A percentile compares a stretch with the other conserved stretches of the same genome.
Evolutionary conservation across 2,888 invertebrate species (phyloP).

Genomic region (Polyploca ridens): DNA sequence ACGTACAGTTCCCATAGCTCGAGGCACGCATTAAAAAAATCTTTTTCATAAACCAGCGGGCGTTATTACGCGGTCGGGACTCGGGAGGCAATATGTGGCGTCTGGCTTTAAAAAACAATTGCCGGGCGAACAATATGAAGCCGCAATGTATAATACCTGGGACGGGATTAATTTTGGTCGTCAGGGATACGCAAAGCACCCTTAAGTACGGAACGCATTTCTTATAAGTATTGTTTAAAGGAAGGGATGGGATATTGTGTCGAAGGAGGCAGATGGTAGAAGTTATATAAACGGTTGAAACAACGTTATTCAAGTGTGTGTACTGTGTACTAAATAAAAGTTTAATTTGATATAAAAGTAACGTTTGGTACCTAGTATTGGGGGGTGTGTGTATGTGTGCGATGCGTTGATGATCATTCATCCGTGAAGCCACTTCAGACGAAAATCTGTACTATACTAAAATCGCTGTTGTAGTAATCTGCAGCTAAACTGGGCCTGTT

Average conservation of each 20-base stretch:
- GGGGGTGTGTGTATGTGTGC: too few relatives aligned
- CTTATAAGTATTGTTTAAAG: conserved; percentile 4
- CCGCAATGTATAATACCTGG: conserved; percentile 22
- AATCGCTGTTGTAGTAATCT: too few relatives aligned
- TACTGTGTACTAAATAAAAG: too few relatives aligned
- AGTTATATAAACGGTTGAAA: not conserved
- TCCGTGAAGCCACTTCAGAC: too few relatives aligned
- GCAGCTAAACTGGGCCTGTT: too few relatives aligned
- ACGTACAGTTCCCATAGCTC: conserved; percentile 17
- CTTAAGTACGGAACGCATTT: conserved; percentile 9
- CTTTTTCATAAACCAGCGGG: conserved; percentile 43
- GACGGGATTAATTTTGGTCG: conserved; percentile 9
- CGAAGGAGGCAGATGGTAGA: not conserved
- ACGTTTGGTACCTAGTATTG: too few relatives aligned
- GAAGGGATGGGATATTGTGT: not conserved
- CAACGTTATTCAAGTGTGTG: too few relatives aligned
- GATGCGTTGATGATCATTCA: too few relatives aligned
- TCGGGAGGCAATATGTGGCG: conserved; percentile 43
- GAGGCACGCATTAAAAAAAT: conserved; percentile 26
- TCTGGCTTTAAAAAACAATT: conserved; percentile 44
- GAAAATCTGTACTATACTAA: too few relatives aligned
- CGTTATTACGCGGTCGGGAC: conserved; percentile 37
- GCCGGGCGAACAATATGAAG: conserved; percentile 38
- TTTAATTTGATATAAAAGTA: too few relatives aligned
- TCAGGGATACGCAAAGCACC: not conserved